Evolutionary conservation across 2,888 invertebrate species (phyloP), one percentile per base, ranked within the genome.

Genomic region (Alentia gelatinosa): DNA sequence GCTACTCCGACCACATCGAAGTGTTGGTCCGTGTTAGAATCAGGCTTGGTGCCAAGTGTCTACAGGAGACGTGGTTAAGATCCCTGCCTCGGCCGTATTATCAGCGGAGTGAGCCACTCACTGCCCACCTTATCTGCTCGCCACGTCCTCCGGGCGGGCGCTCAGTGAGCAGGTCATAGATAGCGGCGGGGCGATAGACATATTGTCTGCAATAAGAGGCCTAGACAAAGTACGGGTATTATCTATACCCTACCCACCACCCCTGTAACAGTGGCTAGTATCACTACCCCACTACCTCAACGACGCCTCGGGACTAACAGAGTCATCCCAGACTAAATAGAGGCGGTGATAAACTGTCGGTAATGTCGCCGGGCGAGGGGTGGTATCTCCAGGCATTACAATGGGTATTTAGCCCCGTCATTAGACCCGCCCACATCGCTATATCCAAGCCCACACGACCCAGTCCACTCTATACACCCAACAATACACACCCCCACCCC

Each of bases 331-430:
- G n/a, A n/a, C 56, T 56, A 56, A 3, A 56, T 12, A 56, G 5
- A 56, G 56, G 19, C 19, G 23, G 9, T 9, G 56, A 56, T 56
- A 56, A 56, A 56, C 56, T 56, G 56, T 56, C 9, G 56, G 56
- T n/a, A n/a, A n/a, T n/a, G n/a, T n/a, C n/a, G n/a, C n/a, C n/a
- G n/a, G n/a, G 56, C n/a, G n/a, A 1, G 56, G 56, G 19, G 23
- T 56, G 56, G n/a, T 56, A 56, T 56, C 56, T 56, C 56, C 12
- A 56, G 19, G 56, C 56, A n/a, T n/a, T n/a, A 56, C 56, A 56
- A 56, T 56, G 56, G 56, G 56, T 56, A 56, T 56, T 56, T 56
- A 56, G n/a, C n/a, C n/a, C n/a, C n/a, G n/a, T n/a, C n/a, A n/a
- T n/a, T n/a, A n/a, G n/a, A n/a, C n/a, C n/a, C n/a, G n/a, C n/a